phyloP scores from a whole-genome alignment of 1,140 invertebrate genomes.

The Diuraphis noxia region DNA sequence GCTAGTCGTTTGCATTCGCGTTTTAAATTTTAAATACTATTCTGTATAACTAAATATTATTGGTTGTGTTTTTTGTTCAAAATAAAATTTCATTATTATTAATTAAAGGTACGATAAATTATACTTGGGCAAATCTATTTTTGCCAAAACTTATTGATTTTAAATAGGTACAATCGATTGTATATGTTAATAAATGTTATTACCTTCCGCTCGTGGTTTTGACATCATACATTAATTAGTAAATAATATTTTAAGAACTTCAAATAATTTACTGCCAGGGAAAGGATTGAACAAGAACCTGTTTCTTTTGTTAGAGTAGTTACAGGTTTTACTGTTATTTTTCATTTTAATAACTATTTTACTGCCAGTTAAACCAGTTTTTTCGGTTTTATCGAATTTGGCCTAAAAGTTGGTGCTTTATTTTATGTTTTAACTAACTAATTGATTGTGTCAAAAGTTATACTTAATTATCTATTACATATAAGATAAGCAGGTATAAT shows the following conservation, averaged over 20 bases:
- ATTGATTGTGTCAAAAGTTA: background rate
- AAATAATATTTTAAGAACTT: slow-evolving; percentile 28
- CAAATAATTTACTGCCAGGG: background rate
- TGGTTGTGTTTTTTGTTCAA: background rate
- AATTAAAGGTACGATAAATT: background rate
- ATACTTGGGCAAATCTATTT: background rate
- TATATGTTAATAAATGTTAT: background rate
- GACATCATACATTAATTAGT: background rate
- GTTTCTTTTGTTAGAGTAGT: slow-evolving; percentile 37
- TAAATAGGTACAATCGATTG: background rate
- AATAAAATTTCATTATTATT: background rate
- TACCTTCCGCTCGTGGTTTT: background rate
- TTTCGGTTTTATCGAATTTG: slow-evolving; percentile 9
- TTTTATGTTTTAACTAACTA: background rate
- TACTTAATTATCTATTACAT: background rate
- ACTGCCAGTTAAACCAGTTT: slow-evolving; percentile 28
- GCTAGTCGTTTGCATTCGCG: background rate
- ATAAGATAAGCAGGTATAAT: background rate
- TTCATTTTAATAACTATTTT: slow-evolving; percentile 35
- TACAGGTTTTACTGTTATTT: slow-evolving; percentile 40
- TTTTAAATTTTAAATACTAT: background rate
- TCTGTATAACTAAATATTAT: background rate
- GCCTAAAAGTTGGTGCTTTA: background rate
- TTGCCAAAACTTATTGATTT: background rate
- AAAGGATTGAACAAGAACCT: slow-evolving; percentile 31